Evolutionary conservation across 2,113 vertebrate genomes (phyloP), one percentile per base, ranked within the genome.

Genomic region (Cynocephalus volans): DNA sequence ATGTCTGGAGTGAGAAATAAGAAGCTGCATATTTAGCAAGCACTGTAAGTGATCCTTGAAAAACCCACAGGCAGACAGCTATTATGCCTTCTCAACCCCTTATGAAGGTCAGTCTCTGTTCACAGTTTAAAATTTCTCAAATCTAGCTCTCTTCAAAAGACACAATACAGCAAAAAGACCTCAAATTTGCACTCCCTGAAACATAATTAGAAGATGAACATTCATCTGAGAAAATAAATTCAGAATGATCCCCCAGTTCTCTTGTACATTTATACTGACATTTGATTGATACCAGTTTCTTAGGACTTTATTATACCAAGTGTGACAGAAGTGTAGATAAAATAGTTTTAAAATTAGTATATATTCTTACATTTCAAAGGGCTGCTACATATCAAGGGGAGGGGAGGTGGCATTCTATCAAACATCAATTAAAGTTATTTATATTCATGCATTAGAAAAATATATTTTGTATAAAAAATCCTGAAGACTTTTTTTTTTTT

Each of bases 171-270:
- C 6, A 23, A 62, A 52, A 85, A 92, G 48, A 95, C 77, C 11
- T 92, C 70, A 84, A 86, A 84, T 28, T 13, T 67, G 15, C 48
- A 70, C 76, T 56, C 54, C 65, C 15, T 92, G 31, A 91, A 84
- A 82, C 70, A 8, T 36, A 64, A 88, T 82, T 90, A 95, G 64
- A 88, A 93, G 18, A 77, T 21, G 36, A 90, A 73, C 23, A 70
- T 83, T 90, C 28, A 26, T 65, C 62, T 62, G 26, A 93, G 54
- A 84, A 96, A 79, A n/a, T n/a, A 69, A 91, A 93, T 88, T 90
- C 58, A 95, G 8, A 95, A 86, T 65, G 50, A 81, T 28, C 15
- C 8, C 28, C 18, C 41, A 50, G 52, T 75, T n/a, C 45, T 76
- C 31, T 6, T 69, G 21, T 31, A 41, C 28, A 77, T 58, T 94